Evolutionary conservation across 92 coral and sea anemone species (phyloP).

Genomic region (Muricea muricata): DNA sequence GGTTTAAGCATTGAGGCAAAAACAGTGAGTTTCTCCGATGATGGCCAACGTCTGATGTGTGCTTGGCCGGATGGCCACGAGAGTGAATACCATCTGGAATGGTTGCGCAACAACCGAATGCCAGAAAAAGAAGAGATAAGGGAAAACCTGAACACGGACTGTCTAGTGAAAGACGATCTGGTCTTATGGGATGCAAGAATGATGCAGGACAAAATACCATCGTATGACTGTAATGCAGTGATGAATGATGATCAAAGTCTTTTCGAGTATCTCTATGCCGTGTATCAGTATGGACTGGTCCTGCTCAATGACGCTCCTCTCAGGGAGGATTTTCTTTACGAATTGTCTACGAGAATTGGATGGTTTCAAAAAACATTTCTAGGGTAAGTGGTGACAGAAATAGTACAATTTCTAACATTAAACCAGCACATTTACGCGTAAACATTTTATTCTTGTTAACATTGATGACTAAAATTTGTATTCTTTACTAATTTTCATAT

Average conservation of each 20-base stretch:
- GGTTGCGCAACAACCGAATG: too few relatives aligned
- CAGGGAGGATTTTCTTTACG: constrained; percentile 45
- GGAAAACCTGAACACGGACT: neutral
- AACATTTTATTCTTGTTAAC: too few relatives aligned
- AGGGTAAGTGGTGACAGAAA: constrained; percentile 21
- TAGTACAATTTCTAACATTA: too few relatives aligned
- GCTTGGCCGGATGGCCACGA: constrained; percentile 36
- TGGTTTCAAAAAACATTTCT: neutral
- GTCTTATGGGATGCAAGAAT: constrained; percentile 74
- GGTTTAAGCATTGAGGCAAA: neutral
- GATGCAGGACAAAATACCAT: constrained; percentile 63
- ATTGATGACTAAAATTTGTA: too few relatives aligned
- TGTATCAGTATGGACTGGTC: constrained; percentile 72
- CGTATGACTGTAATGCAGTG: constrained; percentile 65
- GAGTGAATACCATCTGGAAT: too few relatives aligned
- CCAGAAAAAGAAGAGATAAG: neutral
- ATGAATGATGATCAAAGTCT: constrained; percentile 65
- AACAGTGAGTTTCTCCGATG: neutral
- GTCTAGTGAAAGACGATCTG: constrained; percentile 57
- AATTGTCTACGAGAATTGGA: neutral
- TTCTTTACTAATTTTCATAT: too few relatives aligned
- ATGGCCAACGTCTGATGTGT: neutral
- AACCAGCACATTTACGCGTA: too few relatives aligned
- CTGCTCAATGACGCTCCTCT: constrained; percentile 68
- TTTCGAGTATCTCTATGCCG: constrained; percentile 66